Conservation (phyloP, 2,797 vertebrate genomes). For the Hoplostethus mediterraneus region DNA sequence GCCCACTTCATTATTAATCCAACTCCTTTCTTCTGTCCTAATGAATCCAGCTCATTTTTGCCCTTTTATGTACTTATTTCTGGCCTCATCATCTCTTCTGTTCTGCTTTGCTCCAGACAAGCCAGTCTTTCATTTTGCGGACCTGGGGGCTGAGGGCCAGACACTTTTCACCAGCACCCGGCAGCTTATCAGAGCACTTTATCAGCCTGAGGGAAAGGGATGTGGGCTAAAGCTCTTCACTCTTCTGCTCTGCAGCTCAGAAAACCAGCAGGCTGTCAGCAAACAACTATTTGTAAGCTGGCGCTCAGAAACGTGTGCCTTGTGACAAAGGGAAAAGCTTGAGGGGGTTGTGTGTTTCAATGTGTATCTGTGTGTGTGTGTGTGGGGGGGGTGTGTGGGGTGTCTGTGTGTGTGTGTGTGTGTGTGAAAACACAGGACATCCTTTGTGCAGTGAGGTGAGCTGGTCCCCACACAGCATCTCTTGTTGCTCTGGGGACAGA, state of each 20-base stretch:
- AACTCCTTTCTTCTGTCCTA: slow-evolving; percentile 57
- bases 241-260: slow-evolving; percentile 71
- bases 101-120: slow-evolving; percentile 83
- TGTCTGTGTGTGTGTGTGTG: not conserved
- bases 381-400: not conserved
- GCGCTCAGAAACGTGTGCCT: slow-evolving; percentile 76
- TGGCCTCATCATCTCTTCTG: slow-evolving; percentile 65
- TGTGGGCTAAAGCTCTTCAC: slow-evolving; percentile 91
- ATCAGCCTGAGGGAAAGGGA: slow-evolving; percentile 91
- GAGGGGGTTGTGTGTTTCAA: slow-evolving; percentile 40
- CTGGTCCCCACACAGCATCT: slow-evolving; percentile 61
- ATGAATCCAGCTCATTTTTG: slow-evolving; percentile 1
- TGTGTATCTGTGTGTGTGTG: slow-evolving; percentile 19
- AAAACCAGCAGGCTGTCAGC: slow-evolving; percentile 90
- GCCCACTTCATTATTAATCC: slow-evolving; percentile 71
- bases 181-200: slow-evolving; percentile 98
- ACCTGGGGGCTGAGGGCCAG: slow-evolving; percentile 85
- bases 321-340: slow-evolving; percentile 71
- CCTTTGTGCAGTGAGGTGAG: slow-evolving; percentile 69
- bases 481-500: slow-evolving; percentile 76
- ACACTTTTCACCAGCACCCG: slow-evolving; percentile 84
- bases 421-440: slow-evolving; percentile 60
- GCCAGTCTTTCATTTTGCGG: slow-evolving; percentile 87
- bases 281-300: slow-evolving; percentile 91
- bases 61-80: slow-evolving; percentile 30